Evolutionary conservation across 2,888 invertebrate species (phyloP).

Genomic region (Megamerina dolium): DNA sequence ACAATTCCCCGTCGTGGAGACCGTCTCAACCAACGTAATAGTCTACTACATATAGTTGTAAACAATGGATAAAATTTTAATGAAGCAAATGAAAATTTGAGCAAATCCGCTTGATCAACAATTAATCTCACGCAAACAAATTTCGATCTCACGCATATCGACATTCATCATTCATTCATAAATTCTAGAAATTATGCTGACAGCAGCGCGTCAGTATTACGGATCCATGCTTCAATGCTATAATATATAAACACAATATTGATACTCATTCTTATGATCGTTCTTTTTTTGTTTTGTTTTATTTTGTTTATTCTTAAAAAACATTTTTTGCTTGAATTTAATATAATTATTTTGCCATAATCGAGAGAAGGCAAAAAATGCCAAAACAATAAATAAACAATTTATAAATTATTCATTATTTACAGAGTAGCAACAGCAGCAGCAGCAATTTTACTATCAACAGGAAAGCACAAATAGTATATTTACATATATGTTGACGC

Average conservation of each 20-base stretch:
- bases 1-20: too few species aligned
- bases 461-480: too few species aligned
- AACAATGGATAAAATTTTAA: too few species aligned
- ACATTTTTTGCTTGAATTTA: too few species aligned
- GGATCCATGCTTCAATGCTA: not conserved
- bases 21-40: too few species aligned
- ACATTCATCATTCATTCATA: constrained; percentile 24
- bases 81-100: not conserved
- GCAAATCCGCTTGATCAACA: constrained; percentile 3
- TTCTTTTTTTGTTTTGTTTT: too few species aligned
- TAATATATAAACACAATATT: not conserved
- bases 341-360: too few species aligned
- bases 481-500: not conserved
- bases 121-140: constrained; percentile 24
- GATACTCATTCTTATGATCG: not conserved
- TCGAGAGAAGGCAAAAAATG: too few species aligned
- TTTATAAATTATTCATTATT: too few species aligned
- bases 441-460: not conserved
- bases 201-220: not conserved
- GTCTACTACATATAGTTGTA: too few species aligned
- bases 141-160: constrained; percentile 28
- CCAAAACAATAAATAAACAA: too few species aligned
- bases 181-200: constrained; percentile 11
- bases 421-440: not conserved
- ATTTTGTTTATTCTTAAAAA: too few species aligned